These are phyloP conservation scores for Himantopus leucocephalus DNA, from an alignment of 2,113 vertebrate genomes.

Conservation along the genomic window DNA sequence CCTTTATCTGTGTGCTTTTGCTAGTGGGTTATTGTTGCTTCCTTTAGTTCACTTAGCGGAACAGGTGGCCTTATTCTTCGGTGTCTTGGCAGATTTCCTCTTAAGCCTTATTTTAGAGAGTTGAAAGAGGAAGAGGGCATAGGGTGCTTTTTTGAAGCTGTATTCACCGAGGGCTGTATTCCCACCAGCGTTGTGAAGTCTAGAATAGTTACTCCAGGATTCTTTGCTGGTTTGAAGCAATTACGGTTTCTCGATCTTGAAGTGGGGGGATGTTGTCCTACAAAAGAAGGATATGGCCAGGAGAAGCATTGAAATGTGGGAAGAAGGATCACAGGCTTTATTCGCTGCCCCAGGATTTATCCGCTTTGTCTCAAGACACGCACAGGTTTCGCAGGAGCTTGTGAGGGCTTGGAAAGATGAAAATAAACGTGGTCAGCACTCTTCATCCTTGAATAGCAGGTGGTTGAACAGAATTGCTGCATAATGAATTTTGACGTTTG, in stretches of 20 bases:
- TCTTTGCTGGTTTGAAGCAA: neutral
- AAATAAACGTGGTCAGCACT: neutral
- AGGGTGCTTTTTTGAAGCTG: constrained; percentile 24
- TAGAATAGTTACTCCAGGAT: neutral
- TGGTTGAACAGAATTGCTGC: neutral
- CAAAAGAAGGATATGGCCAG: neutral
- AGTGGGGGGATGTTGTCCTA: neutral
- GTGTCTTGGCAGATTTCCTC: constrained; percentile 40
- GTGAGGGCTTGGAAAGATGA: neutral
- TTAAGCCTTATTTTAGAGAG: constrained; percentile 33
- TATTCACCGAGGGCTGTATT: neutral
- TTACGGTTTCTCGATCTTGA: neutral
- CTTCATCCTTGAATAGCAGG: neutral
- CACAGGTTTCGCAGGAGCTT: neutral
- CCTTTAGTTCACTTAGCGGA: neutral
- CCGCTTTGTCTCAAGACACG: neutral
- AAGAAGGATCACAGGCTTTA: neutral
- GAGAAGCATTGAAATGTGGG: neutral
- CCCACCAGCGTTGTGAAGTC: neutral
- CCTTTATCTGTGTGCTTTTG: neutral
- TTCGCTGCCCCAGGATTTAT: neutral
- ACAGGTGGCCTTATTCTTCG: constrained; percentile 24
- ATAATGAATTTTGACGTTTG: neutral
- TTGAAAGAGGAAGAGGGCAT: constrained; percentile 36
- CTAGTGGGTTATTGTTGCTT: neutral